Evolutionary conservation across 2,113 vertebrate genomes (phyloP), one percentile per base, ranked within the genome.

Genomic region (Girardinichthys multiradiatus): DNA sequence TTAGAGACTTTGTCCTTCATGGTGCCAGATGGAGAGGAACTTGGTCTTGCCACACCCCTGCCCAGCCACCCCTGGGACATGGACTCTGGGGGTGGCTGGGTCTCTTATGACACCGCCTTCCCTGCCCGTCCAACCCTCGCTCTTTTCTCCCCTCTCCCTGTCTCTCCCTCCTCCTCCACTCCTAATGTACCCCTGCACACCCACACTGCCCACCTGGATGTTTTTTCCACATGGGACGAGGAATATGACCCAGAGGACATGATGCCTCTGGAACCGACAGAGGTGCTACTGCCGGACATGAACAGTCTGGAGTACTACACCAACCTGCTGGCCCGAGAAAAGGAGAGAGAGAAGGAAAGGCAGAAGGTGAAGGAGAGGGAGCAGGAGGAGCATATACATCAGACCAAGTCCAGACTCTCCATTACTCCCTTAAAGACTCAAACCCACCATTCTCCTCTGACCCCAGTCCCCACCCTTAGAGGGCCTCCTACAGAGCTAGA

Each of bases 231-330:
- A 66, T 91, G 90, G 84, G 90, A 88, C 1, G 86, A 87, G 28
- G 91, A 94, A 65, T 92, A 94, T 1, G 92, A 93, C 75, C 84
- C 87, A 17, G 93, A 94, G 57, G 94, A 94, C 69, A 71, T 94
- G 84, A 76, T 87, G 58, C 93, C 94, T 2, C 87, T 95, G 63
- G 93, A 94, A 64, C 94, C 94, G 0, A 95, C 94, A 0, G 94
- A 95, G 82, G 87, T 94, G 76, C 82, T 95, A 79, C 87, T 95
- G 71, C 94, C 94, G 0, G 94, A 95, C 84, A 95, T 95, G 94
- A 95, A 95, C 87, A 95, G 94, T 65, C 81, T 95, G 81, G 94
- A 95, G 79, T 94, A 95, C 69, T 94, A 95, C 84, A 93, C 84
- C 64, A 94, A 92, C 64, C 84, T 95, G 60, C 77, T 92, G 74